Percentiles rank a stretch among this genome's conserved stretches.
phyloP scores from a whole-genome alignment of 2,797 vertebrate genomes.

The Scomberomorus guttatus region DNA sequence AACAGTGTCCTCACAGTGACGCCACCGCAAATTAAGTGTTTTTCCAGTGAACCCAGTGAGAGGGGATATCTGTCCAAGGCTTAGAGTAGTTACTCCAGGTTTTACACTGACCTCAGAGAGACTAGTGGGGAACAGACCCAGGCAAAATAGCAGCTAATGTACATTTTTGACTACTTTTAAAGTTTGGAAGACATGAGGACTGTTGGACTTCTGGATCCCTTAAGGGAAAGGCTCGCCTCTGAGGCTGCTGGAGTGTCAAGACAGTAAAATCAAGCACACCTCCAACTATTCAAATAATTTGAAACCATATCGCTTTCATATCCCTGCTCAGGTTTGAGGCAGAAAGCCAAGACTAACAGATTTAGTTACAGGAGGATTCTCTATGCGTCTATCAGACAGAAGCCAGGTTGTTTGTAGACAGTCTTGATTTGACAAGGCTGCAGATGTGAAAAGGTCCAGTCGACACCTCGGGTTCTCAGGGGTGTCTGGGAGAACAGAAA shows the following conservation, averaged over 20 bases:
- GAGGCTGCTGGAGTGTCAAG: slow-evolving; percentile 11
- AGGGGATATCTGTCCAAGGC: slow-evolving; percentile 51
- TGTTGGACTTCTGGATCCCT: slow-evolving; percentile 8
- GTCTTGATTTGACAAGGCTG: slow-evolving; percentile 46
- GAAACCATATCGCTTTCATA: slow-evolving; percentile 34
- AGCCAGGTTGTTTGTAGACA: slow-evolving; percentile 46
- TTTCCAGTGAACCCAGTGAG: slow-evolving; percentile 63
- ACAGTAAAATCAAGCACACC: slow-evolving; percentile 46
- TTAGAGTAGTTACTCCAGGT: slow-evolving; percentile 40
- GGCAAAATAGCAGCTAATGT: slow-evolving; percentile 19
- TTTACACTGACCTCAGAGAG: slow-evolving; percentile 43
- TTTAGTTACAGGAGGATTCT: slow-evolving; percentile 52
- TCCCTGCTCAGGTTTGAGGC: background rate
- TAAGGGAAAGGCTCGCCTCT: slow-evolving; percentile 17
- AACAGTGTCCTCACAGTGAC: slow-evolving; percentile 51
- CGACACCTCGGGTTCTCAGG: slow-evolving; percentile 64
- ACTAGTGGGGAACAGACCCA: slow-evolving; percentile 31
- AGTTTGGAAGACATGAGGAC: slow-evolving; percentile 23
- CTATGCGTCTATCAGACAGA: slow-evolving; percentile 37
- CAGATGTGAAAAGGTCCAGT: slow-evolving; percentile 58
- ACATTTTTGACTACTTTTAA: slow-evolving; percentile 35
- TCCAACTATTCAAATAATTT: slow-evolving; percentile 52
- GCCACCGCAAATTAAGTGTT: slow-evolving; percentile 64
- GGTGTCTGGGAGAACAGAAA: slow-evolving; percentile 57
- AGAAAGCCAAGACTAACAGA: slow-evolving; percentile 60